Evolutionary conservation across 2,113 vertebrate species (phyloP).

Genomic region (Muscicapa adusta): DNA sequence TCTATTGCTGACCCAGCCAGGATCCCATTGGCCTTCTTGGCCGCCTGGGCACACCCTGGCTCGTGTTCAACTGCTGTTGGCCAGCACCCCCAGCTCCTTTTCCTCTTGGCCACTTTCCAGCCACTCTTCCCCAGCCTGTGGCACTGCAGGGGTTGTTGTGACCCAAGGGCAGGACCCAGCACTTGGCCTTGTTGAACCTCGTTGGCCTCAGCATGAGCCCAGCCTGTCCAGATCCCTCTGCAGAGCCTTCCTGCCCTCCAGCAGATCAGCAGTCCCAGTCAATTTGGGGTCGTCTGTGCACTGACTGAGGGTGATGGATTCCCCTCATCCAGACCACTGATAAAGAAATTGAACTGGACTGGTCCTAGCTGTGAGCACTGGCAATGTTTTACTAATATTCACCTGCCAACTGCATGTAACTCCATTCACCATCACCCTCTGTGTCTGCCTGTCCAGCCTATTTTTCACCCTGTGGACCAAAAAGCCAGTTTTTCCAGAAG

Average conservation of each 20-base stretch:
- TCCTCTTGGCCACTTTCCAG: fast-evolving
- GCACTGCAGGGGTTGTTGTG: not conserved
- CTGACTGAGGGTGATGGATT: not conserved
- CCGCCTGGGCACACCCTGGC: not conserved
- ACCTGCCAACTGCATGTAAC: not conserved
- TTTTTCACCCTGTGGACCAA: not conserved
- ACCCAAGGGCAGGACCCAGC: not conserved
- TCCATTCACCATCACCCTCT: not conserved
- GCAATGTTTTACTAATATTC: fast-evolving
- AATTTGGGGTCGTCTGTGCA: not conserved
- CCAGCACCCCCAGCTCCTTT: fast-evolving
- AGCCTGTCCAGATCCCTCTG: not conserved
- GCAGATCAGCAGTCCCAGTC: fast-evolving
- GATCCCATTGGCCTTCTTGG: not conserved
- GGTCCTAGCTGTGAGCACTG: not conserved
- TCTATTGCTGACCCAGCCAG: not conserved
- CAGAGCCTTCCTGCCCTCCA: not conserved
- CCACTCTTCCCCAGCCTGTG: not conserved
- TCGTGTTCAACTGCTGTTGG: not conserved
- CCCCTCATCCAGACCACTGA: not conserved
- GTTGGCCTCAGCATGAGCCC: not conserved
- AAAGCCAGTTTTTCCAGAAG: not conserved
- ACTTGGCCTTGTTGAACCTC: not conserved
- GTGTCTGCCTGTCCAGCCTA: fast-evolving
- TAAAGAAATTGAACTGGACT: not conserved